Evolutionary conservation across 2,888 invertebrate species (phyloP).

Genomic region (Chrysolina oricalcia): DNA sequence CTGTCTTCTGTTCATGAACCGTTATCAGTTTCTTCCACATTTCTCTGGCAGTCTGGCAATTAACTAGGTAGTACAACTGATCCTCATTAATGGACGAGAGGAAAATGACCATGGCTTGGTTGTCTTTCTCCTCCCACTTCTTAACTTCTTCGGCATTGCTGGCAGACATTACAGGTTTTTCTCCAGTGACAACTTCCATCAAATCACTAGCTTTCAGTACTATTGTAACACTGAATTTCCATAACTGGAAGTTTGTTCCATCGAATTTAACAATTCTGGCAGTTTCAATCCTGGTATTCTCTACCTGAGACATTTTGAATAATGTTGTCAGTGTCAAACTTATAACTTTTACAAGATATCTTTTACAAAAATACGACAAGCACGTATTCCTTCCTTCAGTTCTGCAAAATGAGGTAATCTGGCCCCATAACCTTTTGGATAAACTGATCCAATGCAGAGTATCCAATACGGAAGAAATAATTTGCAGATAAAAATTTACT

Average conservation of each 20-base stretch:
- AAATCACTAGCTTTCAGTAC: constrained; percentile 5
- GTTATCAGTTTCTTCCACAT: constrained; percentile 60
- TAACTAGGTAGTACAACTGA: background rate
- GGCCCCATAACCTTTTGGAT: no score
- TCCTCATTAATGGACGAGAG: background rate
- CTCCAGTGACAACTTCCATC: background rate
- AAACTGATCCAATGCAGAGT: no score
- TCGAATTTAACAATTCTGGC: background rate
- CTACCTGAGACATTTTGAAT: no score
- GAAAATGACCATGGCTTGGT: background rate
- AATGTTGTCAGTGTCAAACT: no score
- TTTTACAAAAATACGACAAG: no score
- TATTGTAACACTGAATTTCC: constrained; percentile 15
- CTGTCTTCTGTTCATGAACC: no score
- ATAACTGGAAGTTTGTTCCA: constrained; percentile 11
- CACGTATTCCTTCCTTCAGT: no score
- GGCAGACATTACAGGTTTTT: background rate
- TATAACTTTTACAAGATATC: no score
- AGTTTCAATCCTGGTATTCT: background rate
- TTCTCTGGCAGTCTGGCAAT: constrained; percentile 53
- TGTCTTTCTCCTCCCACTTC: background rate
- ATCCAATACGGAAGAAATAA: no score
- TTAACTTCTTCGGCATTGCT: background rate
- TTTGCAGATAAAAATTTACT: no score
- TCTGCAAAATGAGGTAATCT: no score